phyloP scores from a whole-genome alignment of 2,888 invertebrate species.

The Xylocampa areola region DNA sequence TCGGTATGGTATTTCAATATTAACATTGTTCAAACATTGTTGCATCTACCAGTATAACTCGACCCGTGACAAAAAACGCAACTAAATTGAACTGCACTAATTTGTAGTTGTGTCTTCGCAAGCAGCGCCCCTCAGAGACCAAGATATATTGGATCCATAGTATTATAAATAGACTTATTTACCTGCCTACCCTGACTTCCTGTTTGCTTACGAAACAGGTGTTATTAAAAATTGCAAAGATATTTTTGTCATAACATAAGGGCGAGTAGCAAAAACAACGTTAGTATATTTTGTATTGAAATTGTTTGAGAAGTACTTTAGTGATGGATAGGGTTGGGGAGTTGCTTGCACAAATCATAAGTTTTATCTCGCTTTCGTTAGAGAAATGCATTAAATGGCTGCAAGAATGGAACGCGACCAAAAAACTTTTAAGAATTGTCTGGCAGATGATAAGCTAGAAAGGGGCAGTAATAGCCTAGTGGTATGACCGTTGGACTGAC shows the following conservation, averaged over 20 bases:
- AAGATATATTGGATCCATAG: not conserved
- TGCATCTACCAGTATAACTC: conserved; percentile 6
- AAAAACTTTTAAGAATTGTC: no score
- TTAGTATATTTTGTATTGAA: not conserved
- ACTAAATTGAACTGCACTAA: not conserved
- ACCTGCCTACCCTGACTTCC: conserved; percentile 13
- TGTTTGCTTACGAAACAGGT: conserved; percentile 4
- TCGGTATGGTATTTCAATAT: conserved; percentile 38
- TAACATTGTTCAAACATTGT: conserved; percentile 34
- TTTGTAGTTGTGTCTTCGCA: not conserved
- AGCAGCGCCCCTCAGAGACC: conserved; percentile 7
- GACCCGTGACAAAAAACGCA: conserved; percentile 9
- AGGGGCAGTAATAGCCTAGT: no score
- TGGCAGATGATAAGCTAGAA: no score
- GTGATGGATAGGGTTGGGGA: no score
- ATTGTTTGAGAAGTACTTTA: not conserved
- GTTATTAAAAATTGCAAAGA: conserved; percentile 45
- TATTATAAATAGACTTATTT: conserved; percentile 11
- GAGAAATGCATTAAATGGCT: no score
- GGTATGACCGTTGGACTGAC: no score
- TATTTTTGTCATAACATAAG: conserved; percentile 9
- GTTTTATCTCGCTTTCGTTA: no score
- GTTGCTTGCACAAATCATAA: no score
- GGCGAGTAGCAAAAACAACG: not conserved
- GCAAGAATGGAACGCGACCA: no score